Conservation (phyloP, 2,113 vertebrate species). For the Odocoileus virginianus region DNA sequence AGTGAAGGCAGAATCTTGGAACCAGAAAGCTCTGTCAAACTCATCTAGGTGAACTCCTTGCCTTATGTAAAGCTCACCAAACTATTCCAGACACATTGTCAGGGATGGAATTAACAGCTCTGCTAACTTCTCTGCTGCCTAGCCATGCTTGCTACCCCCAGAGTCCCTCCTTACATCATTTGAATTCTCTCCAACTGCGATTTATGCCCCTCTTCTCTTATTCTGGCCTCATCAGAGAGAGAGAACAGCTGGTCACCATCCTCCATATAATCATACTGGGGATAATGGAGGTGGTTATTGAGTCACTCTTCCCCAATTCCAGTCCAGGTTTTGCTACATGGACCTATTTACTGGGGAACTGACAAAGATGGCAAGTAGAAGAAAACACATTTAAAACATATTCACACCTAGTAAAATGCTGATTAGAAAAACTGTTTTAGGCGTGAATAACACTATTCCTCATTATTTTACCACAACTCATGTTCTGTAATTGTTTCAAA, state of each 20-base stretch:
- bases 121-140: constrained; percentile 42
- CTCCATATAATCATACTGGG: constrained; percentile 20
- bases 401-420: constrained; percentile 23
- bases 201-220: constrained; percentile 28
- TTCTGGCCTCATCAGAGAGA: constrained; percentile 27
- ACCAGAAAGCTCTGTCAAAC: constrained; percentile 47
- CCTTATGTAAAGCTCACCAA: constrained; percentile 20
- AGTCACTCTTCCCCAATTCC: constrained; percentile 39
- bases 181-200: constrained; percentile 58
- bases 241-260: constrained; percentile 64
- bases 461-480: background rate
- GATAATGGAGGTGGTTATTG: constrained; percentile 28
- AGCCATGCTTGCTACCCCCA: constrained; percentile 28
- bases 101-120: constrained; percentile 49
- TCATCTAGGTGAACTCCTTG: constrained; percentile 30
- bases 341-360: constrained; percentile 16
- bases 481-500: constrained; percentile 28
- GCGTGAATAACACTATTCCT: background rate
- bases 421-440: background rate
- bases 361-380: constrained; percentile 8
- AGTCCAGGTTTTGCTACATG: background rate
- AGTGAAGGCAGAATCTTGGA: constrained; percentile 43
- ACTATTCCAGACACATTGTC: constrained; percentile 55
- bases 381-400: constrained; percentile 21
- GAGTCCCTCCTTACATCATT: constrained; percentile 50